Base-by-base conservation (phyloP, 2,113 vertebrate species). In the Tinamus guttatus region DNA sequence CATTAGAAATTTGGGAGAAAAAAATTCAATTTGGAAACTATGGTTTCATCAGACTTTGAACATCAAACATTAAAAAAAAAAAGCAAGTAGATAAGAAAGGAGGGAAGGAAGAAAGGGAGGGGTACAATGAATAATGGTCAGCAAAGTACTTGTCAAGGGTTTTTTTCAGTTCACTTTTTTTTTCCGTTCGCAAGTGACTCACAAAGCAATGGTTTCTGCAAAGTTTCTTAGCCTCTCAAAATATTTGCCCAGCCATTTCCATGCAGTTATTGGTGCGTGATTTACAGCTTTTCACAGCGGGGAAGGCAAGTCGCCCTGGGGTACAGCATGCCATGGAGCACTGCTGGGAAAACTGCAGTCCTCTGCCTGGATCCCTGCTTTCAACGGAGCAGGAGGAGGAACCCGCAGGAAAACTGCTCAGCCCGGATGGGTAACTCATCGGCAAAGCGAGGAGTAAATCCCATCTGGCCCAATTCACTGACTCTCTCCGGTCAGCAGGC, bases 201-300 rank as follows among this genome's bases (percentile, higher is more conserved):
- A 78, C 62, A 84, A 41, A 80, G 86, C 74, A 45, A 59, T 82
- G n/a, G 70, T 92, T 93, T 93, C 94, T 82, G 56, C 84, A 27
- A 11, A 71, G 77, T 82, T 87, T 43, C 89, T 87, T 74, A 1
- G 0, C 85, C 83, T 92, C 58, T 87, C 90, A 83, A 95, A 96
- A 94, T 92, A 93, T 94, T 96, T 97, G 88, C 90, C 74, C 88
- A 94, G 90, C 90, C 93, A 95, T 89, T 96, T 96, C 95, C 92
- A 90, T 59, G 88, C 90, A 79, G 77, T 87, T 96, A 90, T 89
- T 90, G 90, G 77, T 94, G 81, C 73, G 77, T 87, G 81, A 90
- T 90, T 96, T 95, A 87, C 89, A 93, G 95, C 93, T 90, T 84
- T 62, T 65, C 83, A 62, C 90, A 86, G 90, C 69, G 34, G 77